These are phyloP conservation scores for Cyaniris semiargus DNA, from an alignment of 2,888 invertebrate genomes.

Conservation along the genomic window DNA sequence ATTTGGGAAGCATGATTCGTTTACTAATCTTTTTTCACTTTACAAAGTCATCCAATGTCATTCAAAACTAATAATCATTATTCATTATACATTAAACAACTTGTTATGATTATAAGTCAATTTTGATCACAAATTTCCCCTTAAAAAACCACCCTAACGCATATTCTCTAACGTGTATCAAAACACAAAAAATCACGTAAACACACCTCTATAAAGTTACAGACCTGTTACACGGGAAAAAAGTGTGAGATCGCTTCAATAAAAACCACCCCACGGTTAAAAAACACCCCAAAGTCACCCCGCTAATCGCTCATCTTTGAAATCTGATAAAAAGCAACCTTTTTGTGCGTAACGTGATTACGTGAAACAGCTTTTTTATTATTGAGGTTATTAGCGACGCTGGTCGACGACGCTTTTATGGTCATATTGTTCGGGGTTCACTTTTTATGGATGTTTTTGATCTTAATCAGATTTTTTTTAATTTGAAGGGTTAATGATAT, in stretches of 20 bases:
- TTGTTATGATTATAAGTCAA: not conserved
- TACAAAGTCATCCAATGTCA: too few species aligned
- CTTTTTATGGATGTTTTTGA: not conserved
- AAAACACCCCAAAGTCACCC: slow-evolving; percentile 59
- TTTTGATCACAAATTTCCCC: slow-evolving; percentile 6
- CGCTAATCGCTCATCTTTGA: slow-evolving; percentile 54
- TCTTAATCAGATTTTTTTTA: too few species aligned
- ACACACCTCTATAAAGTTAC: slow-evolving; percentile 63
- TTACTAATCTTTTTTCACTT: too few species aligned
- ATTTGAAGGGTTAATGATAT: too few species aligned
- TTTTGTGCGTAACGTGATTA: slow-evolving; percentile 67
- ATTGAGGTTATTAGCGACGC: slow-evolving; percentile 32
- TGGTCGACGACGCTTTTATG: too few species aligned
- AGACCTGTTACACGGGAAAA: slow-evolving; percentile 56
- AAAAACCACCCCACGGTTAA: slow-evolving; percentile 61
- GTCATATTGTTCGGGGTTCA: not conserved
- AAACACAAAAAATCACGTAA: slow-evolving; percentile 54
- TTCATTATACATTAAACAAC: not conserved
- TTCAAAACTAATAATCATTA: too few species aligned
- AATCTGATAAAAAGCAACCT: slow-evolving; percentile 60
- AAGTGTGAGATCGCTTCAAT: slow-evolving; percentile 72
- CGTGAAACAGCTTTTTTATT: slow-evolving; percentile 28
- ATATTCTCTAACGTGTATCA: slow-evolving; percentile 29
- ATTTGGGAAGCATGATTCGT: too few species aligned
- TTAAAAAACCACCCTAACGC: slow-evolving; percentile 31